Percentiles rank a stretch among this genome's conserved stretches.
These are phyloP conservation scores for Sebastes fasciatus DNA, from an alignment of 2,113 vertebrate species.

Conservation along the genomic window DNA sequence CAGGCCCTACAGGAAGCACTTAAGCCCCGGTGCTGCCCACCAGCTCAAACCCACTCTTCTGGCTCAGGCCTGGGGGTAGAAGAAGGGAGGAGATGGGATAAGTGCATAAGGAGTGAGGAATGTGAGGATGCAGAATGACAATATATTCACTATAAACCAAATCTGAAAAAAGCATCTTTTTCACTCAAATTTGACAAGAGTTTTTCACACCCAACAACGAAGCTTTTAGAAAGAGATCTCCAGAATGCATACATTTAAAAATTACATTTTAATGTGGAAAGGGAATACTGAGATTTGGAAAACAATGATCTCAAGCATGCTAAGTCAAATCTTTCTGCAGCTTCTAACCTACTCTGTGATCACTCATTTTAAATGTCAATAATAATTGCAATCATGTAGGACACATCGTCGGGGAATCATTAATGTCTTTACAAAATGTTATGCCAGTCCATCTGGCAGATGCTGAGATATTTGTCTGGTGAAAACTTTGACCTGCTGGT, in stretches of 20 bases:
- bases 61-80: slow-evolving; percentile 7
- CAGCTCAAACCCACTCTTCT: slow-evolving; percentile 48
- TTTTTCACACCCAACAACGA: not conserved
- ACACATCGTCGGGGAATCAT: not conserved
- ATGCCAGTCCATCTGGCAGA: not conserved
- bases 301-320: not conserved
- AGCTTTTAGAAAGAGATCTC: not conserved
- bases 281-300: not conserved
- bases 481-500: not conserved
- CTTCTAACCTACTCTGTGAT: not conserved
- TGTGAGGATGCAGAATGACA: slow-evolving; percentile 5
- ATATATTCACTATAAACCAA: not conserved
- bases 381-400: not conserved
- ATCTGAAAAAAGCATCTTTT: not conserved
- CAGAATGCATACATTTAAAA: not conserved
- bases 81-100: slow-evolving; percentile 59
- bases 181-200: not conserved
- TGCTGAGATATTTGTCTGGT: not conserved
- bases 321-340: not conserved
- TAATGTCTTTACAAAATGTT: not conserved
- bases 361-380: not conserved
- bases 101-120: not conserved
- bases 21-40: slow-evolving; percentile 89
- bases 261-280: not conserved
- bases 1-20: slow-evolving; percentile 95